phyloP scores from a whole-genome alignment of 2,113 vertebrate species.

The Raphicerus campestris region DNA sequence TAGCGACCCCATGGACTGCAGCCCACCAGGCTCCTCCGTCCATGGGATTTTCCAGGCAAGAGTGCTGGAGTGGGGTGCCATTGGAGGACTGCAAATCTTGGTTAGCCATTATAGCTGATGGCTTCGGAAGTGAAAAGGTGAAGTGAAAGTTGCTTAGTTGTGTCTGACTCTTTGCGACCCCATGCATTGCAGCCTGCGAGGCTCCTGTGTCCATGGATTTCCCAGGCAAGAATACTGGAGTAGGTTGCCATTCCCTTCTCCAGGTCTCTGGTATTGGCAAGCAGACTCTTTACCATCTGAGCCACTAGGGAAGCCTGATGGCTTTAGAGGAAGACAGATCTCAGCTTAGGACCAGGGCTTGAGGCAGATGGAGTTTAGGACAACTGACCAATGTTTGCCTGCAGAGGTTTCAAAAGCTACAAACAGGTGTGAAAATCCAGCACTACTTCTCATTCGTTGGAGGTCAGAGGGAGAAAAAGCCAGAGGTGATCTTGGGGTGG shows the following conservation, averaged over 20 bases:
- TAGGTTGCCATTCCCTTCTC: neutral
- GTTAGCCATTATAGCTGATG: neutral
- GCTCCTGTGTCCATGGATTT: neutral
- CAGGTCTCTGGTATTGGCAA: neutral
- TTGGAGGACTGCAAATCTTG: neutral
- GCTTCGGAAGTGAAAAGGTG: neutral
- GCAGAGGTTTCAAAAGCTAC: neutral
- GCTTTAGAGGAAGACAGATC: neutral
- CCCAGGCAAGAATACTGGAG: neutral
- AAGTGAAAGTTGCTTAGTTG: neutral
- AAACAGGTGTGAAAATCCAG: neutral
- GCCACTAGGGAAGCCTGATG: neutral
- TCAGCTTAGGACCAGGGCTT: neutral
- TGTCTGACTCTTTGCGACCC: neutral
- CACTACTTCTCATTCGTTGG: neutral
- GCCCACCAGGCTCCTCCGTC: too few species aligned
- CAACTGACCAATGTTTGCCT: too few species aligned
- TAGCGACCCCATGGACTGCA: too few species aligned
- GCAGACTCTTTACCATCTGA: neutral
- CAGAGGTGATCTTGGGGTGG: neutral
- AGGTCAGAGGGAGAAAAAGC: neutral
- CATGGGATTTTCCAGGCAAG: too few species aligned
- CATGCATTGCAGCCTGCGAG: neutral
- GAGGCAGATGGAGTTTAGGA: neutral
- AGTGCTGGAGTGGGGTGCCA: too few species aligned